Evolutionary conservation across 1,140 invertebrate species (phyloP).

Genomic region (Drosophila triauraria): DNA sequence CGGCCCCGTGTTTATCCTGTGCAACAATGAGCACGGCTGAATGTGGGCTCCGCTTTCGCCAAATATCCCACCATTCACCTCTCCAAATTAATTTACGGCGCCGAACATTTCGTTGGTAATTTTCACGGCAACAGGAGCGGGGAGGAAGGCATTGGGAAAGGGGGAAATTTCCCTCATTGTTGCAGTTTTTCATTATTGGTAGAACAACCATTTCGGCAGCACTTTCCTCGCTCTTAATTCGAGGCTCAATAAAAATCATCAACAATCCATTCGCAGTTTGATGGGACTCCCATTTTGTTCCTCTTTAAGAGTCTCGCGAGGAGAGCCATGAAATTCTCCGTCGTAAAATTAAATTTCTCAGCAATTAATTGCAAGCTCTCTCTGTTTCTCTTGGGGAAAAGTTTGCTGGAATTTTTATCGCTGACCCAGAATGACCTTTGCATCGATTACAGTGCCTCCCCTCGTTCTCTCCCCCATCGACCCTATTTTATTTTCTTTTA

Average conservation of each 20-base stretch:
- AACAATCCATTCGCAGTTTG: slow-evolving; percentile 46
- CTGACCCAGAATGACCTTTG: slow-evolving; percentile 49
- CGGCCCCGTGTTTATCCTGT: neutral
- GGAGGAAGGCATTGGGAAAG: neutral
- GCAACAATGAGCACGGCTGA: slow-evolving; percentile 15
- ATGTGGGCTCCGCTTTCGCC: slow-evolving; percentile 4
- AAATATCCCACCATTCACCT: neutral
- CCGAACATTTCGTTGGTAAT: slow-evolving; percentile 42
- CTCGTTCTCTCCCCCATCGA: neutral
- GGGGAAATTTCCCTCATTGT: slow-evolving; percentile 14
- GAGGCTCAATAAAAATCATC: slow-evolving; percentile 45
- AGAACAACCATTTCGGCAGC: slow-evolving; percentile 15
- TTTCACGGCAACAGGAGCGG: slow-evolving; percentile 9
- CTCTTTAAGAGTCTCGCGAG: slow-evolving; percentile 27
- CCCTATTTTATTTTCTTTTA: slow-evolving; percentile 38
- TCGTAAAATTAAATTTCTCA: slow-evolving; percentile 52
- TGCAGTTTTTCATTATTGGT: slow-evolving; percentile 18
- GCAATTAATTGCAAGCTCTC: slow-evolving; percentile 53
- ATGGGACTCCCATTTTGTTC: slow-evolving; percentile 37
- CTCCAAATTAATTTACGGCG: slow-evolving; percentile 34
- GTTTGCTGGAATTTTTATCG: slow-evolving; percentile 49
- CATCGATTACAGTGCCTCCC: slow-evolving; percentile 40
- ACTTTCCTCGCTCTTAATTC: slow-evolving; percentile 31
- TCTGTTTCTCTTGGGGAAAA: neutral
- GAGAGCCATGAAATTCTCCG: slow-evolving; percentile 34